phyloP scores from a whole-genome alignment of 2,888 invertebrate species.

The Lepeophtheirus nordmannii region DNA sequence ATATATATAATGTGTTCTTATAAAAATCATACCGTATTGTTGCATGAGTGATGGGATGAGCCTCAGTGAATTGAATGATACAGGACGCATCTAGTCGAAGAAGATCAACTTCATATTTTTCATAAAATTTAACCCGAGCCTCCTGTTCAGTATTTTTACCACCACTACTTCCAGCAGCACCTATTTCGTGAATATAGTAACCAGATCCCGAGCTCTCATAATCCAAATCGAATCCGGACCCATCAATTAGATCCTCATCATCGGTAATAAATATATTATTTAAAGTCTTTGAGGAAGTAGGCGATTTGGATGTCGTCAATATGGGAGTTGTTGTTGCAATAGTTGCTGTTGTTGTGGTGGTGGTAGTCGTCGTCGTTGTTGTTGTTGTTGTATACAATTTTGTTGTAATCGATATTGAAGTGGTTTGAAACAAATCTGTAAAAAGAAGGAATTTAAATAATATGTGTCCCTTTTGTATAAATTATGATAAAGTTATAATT shows the following conservation, averaged over 20 bases:
- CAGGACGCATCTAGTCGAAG: slow-evolving; percentile 17
- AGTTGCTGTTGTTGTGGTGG: background rate
- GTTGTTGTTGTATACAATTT: background rate
- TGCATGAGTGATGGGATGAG: slow-evolving; percentile 17
- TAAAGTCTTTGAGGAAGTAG: background rate
- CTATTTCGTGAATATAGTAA: background rate
- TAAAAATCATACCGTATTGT: background rate
- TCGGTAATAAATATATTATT: slow-evolving; percentile 10
- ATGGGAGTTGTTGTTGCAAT: background rate
- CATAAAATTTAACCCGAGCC: slow-evolving; percentile 2
- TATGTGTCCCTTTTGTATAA: too few species aligned
- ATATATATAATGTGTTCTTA: background rate
- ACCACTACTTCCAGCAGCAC: background rate
- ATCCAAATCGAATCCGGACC: background rate
- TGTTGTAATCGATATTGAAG: background rate
- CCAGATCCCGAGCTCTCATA: slow-evolving; percentile 6
- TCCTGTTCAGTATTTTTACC: background rate
- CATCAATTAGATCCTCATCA: slow-evolving; percentile 15
- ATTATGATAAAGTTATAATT: too few species aligned
- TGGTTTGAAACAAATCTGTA: background rate
- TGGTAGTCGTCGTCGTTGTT: background rate
- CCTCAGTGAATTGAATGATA: slow-evolving; percentile 7
- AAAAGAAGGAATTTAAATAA: too few species aligned
- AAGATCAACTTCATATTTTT: slow-evolving; percentile 17
- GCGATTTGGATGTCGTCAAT: background rate